Evolutionary conservation across 2,113 vertebrate genomes (phyloP), one percentile per base, ranked within the genome.

Genomic region (Esox niger): DNA sequence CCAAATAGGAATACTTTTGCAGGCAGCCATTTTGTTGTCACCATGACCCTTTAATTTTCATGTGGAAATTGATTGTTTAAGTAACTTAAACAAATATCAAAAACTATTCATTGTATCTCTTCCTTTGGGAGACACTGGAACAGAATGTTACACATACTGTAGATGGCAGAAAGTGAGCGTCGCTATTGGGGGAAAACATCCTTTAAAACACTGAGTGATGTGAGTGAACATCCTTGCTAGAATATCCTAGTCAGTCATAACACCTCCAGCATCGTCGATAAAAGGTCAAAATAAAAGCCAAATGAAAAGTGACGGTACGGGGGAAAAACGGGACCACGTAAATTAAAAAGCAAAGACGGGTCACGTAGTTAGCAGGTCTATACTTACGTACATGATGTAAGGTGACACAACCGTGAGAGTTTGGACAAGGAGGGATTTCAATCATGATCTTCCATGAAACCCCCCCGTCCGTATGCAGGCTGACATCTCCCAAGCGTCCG

Each of bases 351-450:
- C 68, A 84, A 43, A 88, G 90, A 91, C 88, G 90, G 91, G 90
- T 91, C 94, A 94, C 92, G 93, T 91, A 92, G 92, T 93, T 91
- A 92, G 92, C 94, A 93, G 91, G 33, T 92, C 93, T 85, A 98
- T 99, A 99, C 96, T 99, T 98, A 99, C 96, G 95, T 95, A 94
- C 87, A 91, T 87, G 94, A 92, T 70, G 93, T 90, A 91, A 92
- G 89, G 90, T 87, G 92, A 94, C 87, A 91, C 75, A 85, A 92
- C 47, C 47, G n/a, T 52, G 38, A 10, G 93, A 90, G 52, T 77
- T 88, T 80, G 91, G 90, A 89, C 92, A 90, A 88, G 83, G 55
- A 57, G 87, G 91, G 89, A 93, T 91, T 92, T 93, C 91, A 89
- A 93, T 93, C 91, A 89, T 93, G 90, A 89, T 93, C 92, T 91